Evolutionary conservation across 2,113 vertebrate genomes (phyloP).

Genomic region (Gymnobelideus leadbeateri): DNA sequence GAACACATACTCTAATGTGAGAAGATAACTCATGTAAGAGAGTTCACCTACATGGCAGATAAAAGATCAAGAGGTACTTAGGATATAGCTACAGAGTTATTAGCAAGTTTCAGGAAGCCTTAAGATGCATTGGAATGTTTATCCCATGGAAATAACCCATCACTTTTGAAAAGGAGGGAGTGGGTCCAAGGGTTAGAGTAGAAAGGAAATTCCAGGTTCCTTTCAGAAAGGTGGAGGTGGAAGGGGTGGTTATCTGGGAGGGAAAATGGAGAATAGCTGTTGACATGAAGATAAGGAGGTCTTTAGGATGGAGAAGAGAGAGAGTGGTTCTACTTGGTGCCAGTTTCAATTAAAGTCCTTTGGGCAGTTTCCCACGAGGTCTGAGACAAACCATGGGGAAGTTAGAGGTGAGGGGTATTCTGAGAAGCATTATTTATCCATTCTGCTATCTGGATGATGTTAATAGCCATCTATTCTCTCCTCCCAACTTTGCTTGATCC

Average conservation of each 20-base stretch:
- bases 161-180: not conserved
- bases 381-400: not conserved
- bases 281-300: not conserved
- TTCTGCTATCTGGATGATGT: not conserved
- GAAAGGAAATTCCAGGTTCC: not conserved
- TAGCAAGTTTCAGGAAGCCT: not conserved
- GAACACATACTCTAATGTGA: not conserved
- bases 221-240: not conserved
- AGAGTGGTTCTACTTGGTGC: not conserved
- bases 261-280: not conserved
- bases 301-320: not conserved
- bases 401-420: not conserved
- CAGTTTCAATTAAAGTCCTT: not conserved
- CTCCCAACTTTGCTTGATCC: not conserved
- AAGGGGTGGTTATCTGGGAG: not conserved
- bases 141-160: not conserved
- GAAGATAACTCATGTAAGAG: not conserved
- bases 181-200: not conserved
- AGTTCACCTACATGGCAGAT: not conserved
- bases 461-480: not conserved
- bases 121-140: not conserved
- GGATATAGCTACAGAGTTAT: not conserved
- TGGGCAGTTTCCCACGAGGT: not conserved
- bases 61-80: not conserved
- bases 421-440: not conserved